Conservation (phyloP, 2,113 vertebrate genomes). For the Ariopsis seemanni region DNA sequence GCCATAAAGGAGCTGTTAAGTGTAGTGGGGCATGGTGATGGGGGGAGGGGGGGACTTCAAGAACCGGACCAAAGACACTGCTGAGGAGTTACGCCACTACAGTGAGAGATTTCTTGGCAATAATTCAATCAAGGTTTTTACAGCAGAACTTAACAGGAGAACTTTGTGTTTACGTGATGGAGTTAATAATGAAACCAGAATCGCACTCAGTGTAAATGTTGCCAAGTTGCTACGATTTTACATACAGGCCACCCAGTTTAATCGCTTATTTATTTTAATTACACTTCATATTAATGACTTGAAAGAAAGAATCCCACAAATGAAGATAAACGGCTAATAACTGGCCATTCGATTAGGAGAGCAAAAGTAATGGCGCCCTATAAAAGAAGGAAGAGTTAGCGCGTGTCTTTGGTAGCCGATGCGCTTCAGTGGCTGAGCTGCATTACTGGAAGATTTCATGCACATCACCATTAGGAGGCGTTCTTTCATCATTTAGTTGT, state of each 20-base stretch:
- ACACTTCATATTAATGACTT: not conserved
- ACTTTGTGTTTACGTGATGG: not conserved
- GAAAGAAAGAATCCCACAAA: not conserved
- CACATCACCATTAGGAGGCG: not conserved
- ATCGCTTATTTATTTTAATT: not conserved
- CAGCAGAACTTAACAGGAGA: not conserved
- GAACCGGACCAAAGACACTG: conserved; percentile 33
- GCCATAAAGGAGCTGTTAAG: conserved; percentile 70
- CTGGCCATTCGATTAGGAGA: not conserved
- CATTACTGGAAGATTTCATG: not conserved
- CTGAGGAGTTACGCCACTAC: conserved; percentile 31
- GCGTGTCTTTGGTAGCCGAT: not conserved
- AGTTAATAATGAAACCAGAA: no score
- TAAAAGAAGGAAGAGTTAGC: not conserved
- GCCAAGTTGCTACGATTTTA: not conserved
- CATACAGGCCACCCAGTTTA: not conserved
- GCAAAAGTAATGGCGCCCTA: not conserved
- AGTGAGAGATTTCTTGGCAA: not conserved
- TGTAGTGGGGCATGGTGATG: conserved; percentile 68
- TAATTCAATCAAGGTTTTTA: not conserved
- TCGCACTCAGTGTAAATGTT: not conserved
- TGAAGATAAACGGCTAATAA: not conserved
- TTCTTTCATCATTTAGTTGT: not conserved
- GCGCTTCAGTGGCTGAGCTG: not conserved
- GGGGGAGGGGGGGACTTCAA: conserved; percentile 49